A percentile compares a stretch with the other conserved stretches of the same genome.
Evolutionary conservation across 2,888 invertebrate genomes (phyloP).

Genomic region (Drosophila barbarae): DNA sequence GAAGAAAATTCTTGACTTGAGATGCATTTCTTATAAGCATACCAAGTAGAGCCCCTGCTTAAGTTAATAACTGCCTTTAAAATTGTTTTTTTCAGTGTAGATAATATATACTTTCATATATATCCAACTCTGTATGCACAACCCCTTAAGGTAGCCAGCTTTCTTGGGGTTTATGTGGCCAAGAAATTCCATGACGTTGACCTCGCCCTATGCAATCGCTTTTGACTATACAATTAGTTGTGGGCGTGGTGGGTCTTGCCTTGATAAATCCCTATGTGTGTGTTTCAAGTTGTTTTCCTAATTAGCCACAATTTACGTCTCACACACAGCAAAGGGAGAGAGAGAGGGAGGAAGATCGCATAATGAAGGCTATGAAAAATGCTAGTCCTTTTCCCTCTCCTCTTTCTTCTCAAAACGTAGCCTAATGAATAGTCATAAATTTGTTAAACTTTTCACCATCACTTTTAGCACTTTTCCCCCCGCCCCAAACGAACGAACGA

Average conservation of each 20-base stretch:
- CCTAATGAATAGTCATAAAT: slow-evolving; percentile 66
- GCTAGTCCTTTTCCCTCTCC: slow-evolving; percentile 1
- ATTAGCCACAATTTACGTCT: slow-evolving; percentile 39
- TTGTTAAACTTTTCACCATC: slow-evolving; percentile 35
- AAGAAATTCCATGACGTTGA: slow-evolving; percentile 19
- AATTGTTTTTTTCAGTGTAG: background rate
- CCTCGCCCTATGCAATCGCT: slow-evolving; percentile 40
- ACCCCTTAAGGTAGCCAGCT: slow-evolving; percentile 16
- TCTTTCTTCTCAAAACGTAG: slow-evolving; percentile 23
- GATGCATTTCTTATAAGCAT: background rate
- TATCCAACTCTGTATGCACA: slow-evolving; percentile 5
- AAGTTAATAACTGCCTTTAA: background rate
- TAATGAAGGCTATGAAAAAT: slow-evolving; percentile 37
- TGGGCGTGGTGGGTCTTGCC: slow-evolving; percentile 8
- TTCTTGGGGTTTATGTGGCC: slow-evolving; percentile 18
- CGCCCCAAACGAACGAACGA: background rate
- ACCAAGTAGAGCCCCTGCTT: background rate
- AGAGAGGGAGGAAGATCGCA: background rate
- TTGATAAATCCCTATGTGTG: slow-evolving; percentile 20
- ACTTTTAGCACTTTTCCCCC: slow-evolving; percentile 1
- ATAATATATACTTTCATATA: slow-evolving; percentile 8
- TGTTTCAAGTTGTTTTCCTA: slow-evolving; percentile 44
- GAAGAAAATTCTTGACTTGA: background rate
- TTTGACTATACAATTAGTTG: slow-evolving; percentile 35
- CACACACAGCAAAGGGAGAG: background rate